Evolutionary conservation across 2,888 invertebrate species (phyloP).

Genomic region (Parnassius orleans): DNA sequence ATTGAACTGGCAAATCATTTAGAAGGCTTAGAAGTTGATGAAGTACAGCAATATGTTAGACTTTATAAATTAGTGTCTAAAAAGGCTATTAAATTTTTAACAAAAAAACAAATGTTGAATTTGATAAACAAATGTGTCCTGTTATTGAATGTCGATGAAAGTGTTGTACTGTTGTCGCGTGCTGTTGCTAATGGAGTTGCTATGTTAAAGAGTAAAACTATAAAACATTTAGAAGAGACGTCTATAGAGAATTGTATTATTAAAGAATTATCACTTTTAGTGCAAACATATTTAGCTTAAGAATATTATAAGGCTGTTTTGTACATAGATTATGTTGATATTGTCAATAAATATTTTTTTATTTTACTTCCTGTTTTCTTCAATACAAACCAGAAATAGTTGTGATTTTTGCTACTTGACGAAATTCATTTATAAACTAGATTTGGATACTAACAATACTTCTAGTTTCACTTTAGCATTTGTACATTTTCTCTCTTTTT

Average conservation of each 20-base stretch:
- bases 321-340: conserved; percentile 13
- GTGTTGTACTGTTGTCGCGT: conserved; percentile 49
- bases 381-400: not conserved
- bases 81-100: conserved; percentile 55
- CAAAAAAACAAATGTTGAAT: conserved; percentile 54
- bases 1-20: conserved; percentile 51
- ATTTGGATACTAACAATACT: too few species aligned
- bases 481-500: too few species aligned
- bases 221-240: conserved; percentile 23
- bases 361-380: not conserved
- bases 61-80: conserved; percentile 56
- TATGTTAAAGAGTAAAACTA: conserved; percentile 50
- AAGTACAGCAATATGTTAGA: conserved; percentile 48
- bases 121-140: conserved; percentile 48
- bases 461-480: too few species aligned
- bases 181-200: conserved; percentile 46
- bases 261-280: conserved; percentile 44
- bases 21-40: conserved; percentile 48
- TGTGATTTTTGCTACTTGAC: too few species aligned
- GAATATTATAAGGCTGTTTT: conserved; percentile 2
- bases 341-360: conserved; percentile 6
- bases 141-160: conserved; percentile 42
- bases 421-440: not conserved
- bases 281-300: conserved; percentile 47
- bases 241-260: conserved; percentile 39